These are phyloP conservation scores for Graptemys geographica DNA, from an alignment of 2,797 vertebrate genomes.

Conservation along the genomic window DNA sequence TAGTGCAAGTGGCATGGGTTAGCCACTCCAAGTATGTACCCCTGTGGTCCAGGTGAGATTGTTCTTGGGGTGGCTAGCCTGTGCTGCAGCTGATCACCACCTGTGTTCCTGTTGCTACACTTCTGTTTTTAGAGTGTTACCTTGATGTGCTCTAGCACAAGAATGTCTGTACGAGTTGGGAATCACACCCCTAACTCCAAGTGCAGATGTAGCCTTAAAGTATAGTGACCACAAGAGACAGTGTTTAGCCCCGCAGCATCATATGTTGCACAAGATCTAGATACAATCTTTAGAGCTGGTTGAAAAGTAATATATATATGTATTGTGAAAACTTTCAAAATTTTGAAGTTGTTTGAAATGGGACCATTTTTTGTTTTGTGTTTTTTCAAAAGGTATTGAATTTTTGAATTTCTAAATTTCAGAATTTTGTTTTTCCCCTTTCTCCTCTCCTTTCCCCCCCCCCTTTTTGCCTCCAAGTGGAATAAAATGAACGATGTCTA, in stretches of 20 bases:
- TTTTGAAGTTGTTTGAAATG: neutral
- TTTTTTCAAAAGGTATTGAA: neutral
- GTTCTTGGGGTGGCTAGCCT: too few species aligned
- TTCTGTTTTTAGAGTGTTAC: neutral
- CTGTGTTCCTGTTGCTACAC: too few species aligned
- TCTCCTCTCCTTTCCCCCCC: too few species aligned
- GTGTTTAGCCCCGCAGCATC: constrained; percentile 18
- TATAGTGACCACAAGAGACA: neutral
- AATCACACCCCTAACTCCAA: too few species aligned
- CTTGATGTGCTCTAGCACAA: neutral
- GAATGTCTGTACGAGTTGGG: too few species aligned
- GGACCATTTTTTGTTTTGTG: too few species aligned
- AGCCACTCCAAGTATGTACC: neutral
- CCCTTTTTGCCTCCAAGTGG: too few species aligned
- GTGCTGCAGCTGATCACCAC: too few species aligned
- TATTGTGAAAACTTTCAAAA: constrained; percentile 26
- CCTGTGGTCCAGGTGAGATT: too few species aligned
- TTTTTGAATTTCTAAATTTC: neutral
- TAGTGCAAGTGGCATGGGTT: neutral
- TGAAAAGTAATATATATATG: neutral
- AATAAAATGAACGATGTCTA: too few species aligned
- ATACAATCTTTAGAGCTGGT: neutral
- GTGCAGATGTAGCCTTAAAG: neutral
- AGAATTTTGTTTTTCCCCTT: too few species aligned
- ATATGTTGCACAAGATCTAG: constrained; percentile 7